Conservation (phyloP, 2,113 vertebrate genomes). For the Menura novaehollandiae region DNA sequence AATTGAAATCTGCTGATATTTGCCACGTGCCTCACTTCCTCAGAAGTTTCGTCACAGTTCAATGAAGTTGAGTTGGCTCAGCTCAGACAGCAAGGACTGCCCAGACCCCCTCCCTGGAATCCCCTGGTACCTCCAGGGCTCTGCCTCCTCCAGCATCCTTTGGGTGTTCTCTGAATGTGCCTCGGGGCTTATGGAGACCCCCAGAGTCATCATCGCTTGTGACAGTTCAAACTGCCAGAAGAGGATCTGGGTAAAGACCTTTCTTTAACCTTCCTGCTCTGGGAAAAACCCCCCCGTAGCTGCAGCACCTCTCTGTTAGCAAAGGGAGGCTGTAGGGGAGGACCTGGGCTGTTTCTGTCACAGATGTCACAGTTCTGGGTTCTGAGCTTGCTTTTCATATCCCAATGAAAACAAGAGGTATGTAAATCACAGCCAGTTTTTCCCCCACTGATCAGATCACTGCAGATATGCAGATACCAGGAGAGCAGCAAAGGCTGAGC, state of each 20-base stretch:
- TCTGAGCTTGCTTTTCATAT: background rate
- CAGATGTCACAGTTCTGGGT: background rate
- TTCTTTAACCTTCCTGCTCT: background rate
- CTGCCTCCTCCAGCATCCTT: background rate
- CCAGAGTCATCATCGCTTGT: accelerated
- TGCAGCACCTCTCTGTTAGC: background rate
- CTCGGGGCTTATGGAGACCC: background rate
- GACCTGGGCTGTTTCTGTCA: background rate
- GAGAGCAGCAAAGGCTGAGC: background rate
- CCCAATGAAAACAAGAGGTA: background rate
- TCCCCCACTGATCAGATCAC: background rate
- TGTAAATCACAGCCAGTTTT: background rate
- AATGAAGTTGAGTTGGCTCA: accelerated
- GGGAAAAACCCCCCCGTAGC: background rate
- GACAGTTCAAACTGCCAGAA: background rate
- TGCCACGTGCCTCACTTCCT: background rate
- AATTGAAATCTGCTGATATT: background rate
- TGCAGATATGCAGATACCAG: background rate
- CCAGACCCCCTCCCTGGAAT: background rate
- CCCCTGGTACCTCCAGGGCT: background rate
- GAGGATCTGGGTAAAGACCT: background rate
- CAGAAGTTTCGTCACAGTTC: background rate
- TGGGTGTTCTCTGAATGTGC: background rate
- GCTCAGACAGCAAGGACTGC: background rate
- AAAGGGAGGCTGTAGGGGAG: background rate